Conservation (phyloP, 2,797 vertebrate species). For the Gymnothorax reevesii region DNA sequence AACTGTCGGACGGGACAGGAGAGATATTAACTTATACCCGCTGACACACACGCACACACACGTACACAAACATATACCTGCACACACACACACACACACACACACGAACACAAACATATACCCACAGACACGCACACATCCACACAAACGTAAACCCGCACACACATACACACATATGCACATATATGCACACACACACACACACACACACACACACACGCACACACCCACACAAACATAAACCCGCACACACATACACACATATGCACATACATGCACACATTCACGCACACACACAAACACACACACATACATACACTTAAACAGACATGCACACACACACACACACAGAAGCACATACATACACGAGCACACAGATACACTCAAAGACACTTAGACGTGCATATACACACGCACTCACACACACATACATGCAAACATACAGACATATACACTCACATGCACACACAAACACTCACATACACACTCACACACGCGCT, state of each 20-base stretch:
- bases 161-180: too few species aligned
- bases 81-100: conserved; percentile 3
- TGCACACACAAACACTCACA: background rate
- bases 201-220: too few species aligned
- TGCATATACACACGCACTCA: conserved; percentile 1
- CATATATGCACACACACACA: too few species aligned
- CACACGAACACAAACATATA: conserved; percentile 5
- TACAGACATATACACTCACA: background rate
- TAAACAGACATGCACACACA: background rate
- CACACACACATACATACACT: conserved; percentile 1
- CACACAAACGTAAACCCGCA: background rate
- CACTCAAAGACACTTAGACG: too few species aligned
- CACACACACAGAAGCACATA: background rate
- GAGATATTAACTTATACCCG: background rate
- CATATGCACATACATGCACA: background rate
- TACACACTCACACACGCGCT: background rate
- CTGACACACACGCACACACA: background rate
- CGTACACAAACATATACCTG: background rate
- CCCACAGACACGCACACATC: background rate
- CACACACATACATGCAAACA: background rate
- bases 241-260: background rate
- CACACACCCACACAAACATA: background rate
- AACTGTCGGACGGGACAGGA: conserved; percentile 67
- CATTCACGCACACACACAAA: background rate
- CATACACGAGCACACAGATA: too few species aligned